Percentiles rank a stretch among this genome's conserved stretches.
Evolutionary conservation across 2,888 invertebrate genomes (phyloP).

Genomic region (Gymnocheta viridis): DNA sequence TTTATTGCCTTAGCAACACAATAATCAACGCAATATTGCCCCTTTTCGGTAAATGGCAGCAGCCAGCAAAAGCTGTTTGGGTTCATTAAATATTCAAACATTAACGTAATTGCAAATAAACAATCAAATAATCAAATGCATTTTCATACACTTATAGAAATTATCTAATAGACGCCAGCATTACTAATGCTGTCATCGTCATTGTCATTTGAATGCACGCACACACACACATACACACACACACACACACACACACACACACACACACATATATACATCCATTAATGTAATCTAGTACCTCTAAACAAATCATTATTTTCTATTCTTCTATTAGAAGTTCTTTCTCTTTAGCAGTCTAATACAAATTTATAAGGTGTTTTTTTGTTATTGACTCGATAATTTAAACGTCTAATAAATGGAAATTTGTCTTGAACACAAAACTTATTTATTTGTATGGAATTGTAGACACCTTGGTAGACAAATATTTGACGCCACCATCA

Average conservation of each 20-base stretch:
- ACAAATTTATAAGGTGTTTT: not conserved
- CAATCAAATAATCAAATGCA: slow-evolving; percentile 21
- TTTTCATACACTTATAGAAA: slow-evolving; percentile 31
- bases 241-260: not conserved
- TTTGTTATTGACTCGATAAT: slow-evolving; percentile 36
- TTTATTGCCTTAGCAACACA: slow-evolving; percentile 47
- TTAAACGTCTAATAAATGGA: slow-evolving; percentile 49
- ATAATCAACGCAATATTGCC: slow-evolving; percentile 41
- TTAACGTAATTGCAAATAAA: slow-evolving; percentile 66
- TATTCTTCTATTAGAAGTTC: not conserved
- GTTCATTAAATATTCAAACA: slow-evolving; percentile 63
- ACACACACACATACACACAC: not conserved
- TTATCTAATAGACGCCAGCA: slow-evolving; percentile 32
- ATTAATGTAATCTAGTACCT: slow-evolving; percentile 15
- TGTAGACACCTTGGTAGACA: slow-evolving; percentile 65
- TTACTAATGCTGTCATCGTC: slow-evolving; percentile 15
- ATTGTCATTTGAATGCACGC: slow-evolving; percentile 15
- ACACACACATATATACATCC: not conserved
- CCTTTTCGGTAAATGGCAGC: slow-evolving; percentile 28
- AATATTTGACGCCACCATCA: slow-evolving; percentile 67
- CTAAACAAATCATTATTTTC: slow-evolving; percentile 41
- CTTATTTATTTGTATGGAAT: slow-evolving; percentile 46
- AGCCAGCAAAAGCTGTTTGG: slow-evolving; percentile 3
- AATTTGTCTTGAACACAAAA: slow-evolving; percentile 50
- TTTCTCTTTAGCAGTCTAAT: not conserved